Evolutionary conservation across 2,797 vertebrate species (phyloP), one percentile per base, ranked within the genome.

Genomic region (Trachops cirrhosus): DNA sequence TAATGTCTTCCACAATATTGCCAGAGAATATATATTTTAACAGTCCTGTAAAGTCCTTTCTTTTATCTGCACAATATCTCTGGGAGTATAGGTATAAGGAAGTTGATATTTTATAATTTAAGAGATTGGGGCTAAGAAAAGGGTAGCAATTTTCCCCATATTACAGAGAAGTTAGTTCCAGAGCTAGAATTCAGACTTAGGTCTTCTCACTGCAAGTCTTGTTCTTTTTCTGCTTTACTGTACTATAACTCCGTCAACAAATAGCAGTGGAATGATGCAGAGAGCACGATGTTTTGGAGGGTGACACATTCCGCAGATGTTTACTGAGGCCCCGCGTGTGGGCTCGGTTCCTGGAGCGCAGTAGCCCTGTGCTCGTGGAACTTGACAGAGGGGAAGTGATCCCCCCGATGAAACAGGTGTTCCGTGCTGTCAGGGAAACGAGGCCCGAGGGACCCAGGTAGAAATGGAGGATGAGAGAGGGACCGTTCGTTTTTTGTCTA

Each of bases 101-200:
- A 89, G 87, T 73, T 21, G 12, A 21, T 80, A 8, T 92, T 97
- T 93, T 10, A 32, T 46, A 78, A 10, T 91, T 95, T 74, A 68
- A 41, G 32, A 71, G 39, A 32, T 68, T 91, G 59, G 37, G 64
- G 26, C 67, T 14, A 79, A 96, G 39, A 86, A 34, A 92, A 82
- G 21, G 44, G 9, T 71, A 77, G n/a, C 75, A 24, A 54, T 86
- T 84, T 83, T 94, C 59, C 68, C 54, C 78, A 0, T 90, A 22
- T 82, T 77, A 84, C 7, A 85, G 52, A 86, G 46, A 77, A 59
- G 14, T 80, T 67, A 92, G n/a, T 92, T 89, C 21, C 79, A 70
- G 44, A 88, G 32, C 57, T 97, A 3, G 50, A 92, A 92, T 52
- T 94, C 67, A 92, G 44, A 86, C 3, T 94, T 9, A 64, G 32